These are phyloP conservation scores for Enteromius treurensis DNA, from an alignment of 2,797 vertebrate genomes.

Conservation along the genomic window DNA sequence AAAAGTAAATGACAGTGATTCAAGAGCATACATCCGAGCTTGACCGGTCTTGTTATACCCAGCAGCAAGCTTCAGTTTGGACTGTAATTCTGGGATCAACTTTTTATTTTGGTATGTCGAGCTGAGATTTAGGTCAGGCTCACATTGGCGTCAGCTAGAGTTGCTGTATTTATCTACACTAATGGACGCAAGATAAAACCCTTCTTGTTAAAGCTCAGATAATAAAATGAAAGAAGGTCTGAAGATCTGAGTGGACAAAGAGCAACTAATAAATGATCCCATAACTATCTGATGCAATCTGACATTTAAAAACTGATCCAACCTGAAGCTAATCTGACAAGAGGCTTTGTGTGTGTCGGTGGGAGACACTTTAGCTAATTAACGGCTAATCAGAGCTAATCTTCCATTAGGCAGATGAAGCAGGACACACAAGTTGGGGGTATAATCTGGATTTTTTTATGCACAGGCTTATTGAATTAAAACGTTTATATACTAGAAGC, in stretches of 20 bases:
- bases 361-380: constrained; percentile 20
- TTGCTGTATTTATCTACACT: constrained; percentile 8
- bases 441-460: constrained; percentile 27
- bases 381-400: constrained; percentile 35
- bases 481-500: constrained; percentile 8
- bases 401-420: constrained; percentile 36
- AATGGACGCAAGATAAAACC: not conserved
- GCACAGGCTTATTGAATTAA: constrained; percentile 26
- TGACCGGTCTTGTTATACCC: not conserved
- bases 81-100: not conserved
- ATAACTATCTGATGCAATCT: not conserved
- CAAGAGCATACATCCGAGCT: not conserved
- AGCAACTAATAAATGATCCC: not conserved
- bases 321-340: not conserved
- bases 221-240: not conserved
- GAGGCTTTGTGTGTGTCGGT: not conserved
- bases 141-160: constrained; percentile 12
- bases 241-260: not conserved
- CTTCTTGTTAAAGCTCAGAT: not conserved
- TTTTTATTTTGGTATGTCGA: not conserved
- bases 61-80: not conserved
- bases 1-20: not conserved
- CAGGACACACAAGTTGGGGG: not conserved
- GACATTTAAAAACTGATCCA: not conserved
- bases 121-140: constrained; percentile 22